Conservation (phyloP, 2,113 vertebrate species). For the Irena cyanogastra region DNA sequence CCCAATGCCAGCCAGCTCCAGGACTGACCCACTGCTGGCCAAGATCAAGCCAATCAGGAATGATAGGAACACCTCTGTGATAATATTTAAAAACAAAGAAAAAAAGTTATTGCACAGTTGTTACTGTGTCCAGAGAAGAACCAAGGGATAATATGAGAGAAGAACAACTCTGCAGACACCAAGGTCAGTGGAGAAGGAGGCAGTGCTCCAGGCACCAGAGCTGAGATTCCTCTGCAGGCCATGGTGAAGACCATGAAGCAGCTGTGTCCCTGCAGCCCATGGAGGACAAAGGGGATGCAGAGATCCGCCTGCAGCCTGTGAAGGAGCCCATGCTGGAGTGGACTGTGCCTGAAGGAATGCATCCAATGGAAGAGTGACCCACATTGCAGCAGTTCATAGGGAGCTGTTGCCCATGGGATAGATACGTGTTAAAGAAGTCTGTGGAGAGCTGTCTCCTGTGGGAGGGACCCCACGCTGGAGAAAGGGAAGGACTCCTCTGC, state of each 20-base stretch:
- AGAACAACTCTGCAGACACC: not conserved
- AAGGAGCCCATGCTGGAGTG: fast-evolving
- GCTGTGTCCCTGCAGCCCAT: not conserved
- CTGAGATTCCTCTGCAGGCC: not conserved
- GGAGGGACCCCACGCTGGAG: not conserved
- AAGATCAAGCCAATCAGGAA: not conserved
- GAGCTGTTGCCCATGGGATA: not conserved
- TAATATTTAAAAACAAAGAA: not conserved
- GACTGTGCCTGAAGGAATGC: not conserved
- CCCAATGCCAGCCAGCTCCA: too few species aligned
- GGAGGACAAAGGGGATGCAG: not conserved
- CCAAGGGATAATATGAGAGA: not conserved
- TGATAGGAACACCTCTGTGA: not conserved
- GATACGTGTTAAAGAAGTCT: not conserved
- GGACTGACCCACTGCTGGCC: not conserved
- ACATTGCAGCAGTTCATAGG: not conserved
- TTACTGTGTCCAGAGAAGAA: not conserved
- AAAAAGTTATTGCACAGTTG: not conserved
- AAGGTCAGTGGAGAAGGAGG: not conserved
- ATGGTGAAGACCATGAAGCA: not conserved
- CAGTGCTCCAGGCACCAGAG: not conserved
- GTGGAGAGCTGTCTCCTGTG: not conserved
- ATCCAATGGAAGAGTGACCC: not conserved
- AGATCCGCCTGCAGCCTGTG: not conserved
- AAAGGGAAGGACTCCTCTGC: not conserved